A percentile compares a stretch with the other conserved stretches of the same genome.
Evolutionary conservation across 2,888 invertebrate genomes (phyloP).

Genomic region (Fissipunctia ypsillon): DNA sequence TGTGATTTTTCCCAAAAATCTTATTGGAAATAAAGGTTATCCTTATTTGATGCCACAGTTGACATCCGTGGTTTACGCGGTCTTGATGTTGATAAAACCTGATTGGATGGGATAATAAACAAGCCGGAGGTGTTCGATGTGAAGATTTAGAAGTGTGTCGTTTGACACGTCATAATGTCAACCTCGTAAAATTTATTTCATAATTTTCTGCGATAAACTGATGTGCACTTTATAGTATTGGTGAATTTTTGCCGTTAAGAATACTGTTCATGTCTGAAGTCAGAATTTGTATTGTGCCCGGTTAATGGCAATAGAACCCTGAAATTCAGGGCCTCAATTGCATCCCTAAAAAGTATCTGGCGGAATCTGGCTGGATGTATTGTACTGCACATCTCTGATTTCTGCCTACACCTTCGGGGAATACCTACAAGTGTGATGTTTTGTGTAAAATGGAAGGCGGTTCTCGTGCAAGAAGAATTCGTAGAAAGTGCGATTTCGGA

Average conservation of each 20-base stretch:
- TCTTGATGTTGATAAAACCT: conserved; percentile 10
- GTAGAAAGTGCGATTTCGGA: too few relatives aligned
- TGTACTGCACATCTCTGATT: too few relatives aligned
- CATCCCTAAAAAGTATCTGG: background rate
- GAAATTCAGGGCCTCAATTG: too few relatives aligned
- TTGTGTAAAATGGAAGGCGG: too few relatives aligned
- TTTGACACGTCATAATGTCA: conserved; percentile 12
- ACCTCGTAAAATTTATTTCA: conserved; percentile 3
- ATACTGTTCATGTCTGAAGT: background rate
- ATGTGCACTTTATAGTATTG: background rate
- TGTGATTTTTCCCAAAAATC: conserved; percentile 9
- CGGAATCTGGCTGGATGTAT: background rate
- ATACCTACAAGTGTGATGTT: too few relatives aligned
- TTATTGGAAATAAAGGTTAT: conserved; percentile 18
- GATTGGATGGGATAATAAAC: conserved; percentile 23
- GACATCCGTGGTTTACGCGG: background rate
- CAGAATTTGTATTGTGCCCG: background rate
- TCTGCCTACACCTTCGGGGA: too few relatives aligned
- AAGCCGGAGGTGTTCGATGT: conserved; percentile 8
- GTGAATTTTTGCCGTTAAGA: background rate
- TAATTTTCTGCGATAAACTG: background rate
- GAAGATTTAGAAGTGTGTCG: conserved; percentile 7
- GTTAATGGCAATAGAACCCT: background rate
- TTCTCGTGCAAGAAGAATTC: too few relatives aligned
- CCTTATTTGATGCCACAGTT: conserved; percentile 8